Base-by-base conservation (phyloP, 2,888 invertebrate species). In the Orthosia incerta region DNA sequence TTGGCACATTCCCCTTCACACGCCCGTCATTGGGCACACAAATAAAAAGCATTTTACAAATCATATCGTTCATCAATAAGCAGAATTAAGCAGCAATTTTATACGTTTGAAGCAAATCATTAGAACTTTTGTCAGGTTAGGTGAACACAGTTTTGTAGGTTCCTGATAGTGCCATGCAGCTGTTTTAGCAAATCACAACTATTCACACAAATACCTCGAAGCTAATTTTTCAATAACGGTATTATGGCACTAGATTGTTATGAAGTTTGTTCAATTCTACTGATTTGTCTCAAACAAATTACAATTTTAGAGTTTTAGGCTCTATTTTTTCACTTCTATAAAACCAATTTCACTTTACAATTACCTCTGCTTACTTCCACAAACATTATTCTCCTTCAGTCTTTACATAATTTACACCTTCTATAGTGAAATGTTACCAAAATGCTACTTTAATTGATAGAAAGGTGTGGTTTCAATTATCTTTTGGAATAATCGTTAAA, bases 341-440 rank as follows among this genome's bases (percentile, higher is more conserved):
- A 89, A 91, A 87, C 88, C 89, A 90, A 88, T 89, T 86, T 87
- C 80, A 87, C 85, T 80, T 82, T 74, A 86, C 82, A 85, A 79
- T 85, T 79, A 89, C 80, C 79, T 84, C 84, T 77, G 83, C 80
- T 86, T 85, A 84, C 85, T 88, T 86, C 86, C 83, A 81, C 89
- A 90, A 86, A 89, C 83, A 84, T 80, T 75, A 85, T 89, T 87
- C 87, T 82, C 89, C 89, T 89, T 94, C 94, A 94, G 94, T 94
- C 94, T 94, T 94, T 91, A 89, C 89, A 89, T 86, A 86, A 86
- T 89, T 79, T 87, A 86, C 86, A 87, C 85, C 82, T 55, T 69
- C 67, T 53, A 39, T 62, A 63, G 56, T 60, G 77, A 70, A 61
- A 81, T 81, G 23, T 80, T 71, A 84, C 70, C 76, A 82, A 82